A percentile compares a stretch with the other conserved stretches of the same genome.
phyloP scores from a whole-genome alignment of 2,888 invertebrate species.

The Ligdia adustata region DNA sequence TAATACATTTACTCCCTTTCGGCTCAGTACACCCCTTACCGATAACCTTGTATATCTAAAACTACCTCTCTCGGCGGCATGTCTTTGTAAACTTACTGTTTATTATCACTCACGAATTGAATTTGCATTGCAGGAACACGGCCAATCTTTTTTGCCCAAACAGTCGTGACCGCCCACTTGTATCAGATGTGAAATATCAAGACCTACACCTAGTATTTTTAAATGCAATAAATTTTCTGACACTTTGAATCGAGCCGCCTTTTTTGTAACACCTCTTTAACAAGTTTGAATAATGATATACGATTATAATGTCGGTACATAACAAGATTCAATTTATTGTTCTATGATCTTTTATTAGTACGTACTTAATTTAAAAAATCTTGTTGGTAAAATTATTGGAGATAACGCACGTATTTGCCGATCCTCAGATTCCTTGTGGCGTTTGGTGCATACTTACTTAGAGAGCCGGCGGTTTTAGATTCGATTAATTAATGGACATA shows the following conservation, averaged over 20 bases:
- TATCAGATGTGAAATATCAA: constrained; percentile 29
- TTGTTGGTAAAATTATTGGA: too few relatives aligned
- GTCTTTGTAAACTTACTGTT: constrained; percentile 9
- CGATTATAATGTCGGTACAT: constrained; percentile 22
- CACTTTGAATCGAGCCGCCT: constrained; percentile 39
- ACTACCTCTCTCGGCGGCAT: constrained; percentile 1
- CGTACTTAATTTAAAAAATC: too few relatives aligned
- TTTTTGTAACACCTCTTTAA: constrained; percentile 33
- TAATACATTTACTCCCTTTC: too few relatives aligned
- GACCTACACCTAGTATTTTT: constrained; percentile 38
- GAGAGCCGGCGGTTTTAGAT: too few relatives aligned
- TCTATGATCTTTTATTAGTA: constrained; percentile 14
- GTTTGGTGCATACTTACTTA: too few relatives aligned
- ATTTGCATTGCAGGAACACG: constrained; percentile 53
- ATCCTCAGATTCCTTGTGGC: too few relatives aligned
- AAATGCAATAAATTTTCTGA: constrained; percentile 45
- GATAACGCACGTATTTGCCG: too few relatives aligned
- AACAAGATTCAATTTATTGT: constrained; percentile 20
- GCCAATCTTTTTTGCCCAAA: constrained; percentile 43
- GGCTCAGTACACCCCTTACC: too few relatives aligned
- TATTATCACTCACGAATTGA: constrained; percentile 37
- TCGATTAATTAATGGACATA: too few relatives aligned
- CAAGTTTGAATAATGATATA: constrained; percentile 31
- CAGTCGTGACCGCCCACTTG: constrained; percentile 47
- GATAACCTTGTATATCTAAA: too few relatives aligned